phyloP scores from a whole-genome alignment of 2,113 vertebrate genomes.

The Regulus satrapa region DNA sequence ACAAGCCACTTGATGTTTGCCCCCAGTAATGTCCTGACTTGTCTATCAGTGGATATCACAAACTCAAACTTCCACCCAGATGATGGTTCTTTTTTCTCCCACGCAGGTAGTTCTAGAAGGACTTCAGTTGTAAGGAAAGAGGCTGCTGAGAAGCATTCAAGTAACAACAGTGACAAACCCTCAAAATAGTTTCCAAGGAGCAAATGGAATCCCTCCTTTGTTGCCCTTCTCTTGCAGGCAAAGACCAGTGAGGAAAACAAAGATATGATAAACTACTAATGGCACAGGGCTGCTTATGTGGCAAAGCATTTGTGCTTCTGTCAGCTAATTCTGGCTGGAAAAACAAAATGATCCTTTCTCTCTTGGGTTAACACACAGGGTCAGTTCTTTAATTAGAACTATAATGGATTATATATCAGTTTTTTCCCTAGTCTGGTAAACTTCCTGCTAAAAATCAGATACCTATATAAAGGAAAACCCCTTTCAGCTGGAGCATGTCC shows the following conservation, averaged over 20 bases:
- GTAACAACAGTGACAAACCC: not conserved
- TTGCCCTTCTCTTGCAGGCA: not conserved
- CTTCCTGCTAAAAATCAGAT: not conserved
- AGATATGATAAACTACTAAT: not conserved
- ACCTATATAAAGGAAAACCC: not conserved
- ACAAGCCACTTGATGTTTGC: not conserved
- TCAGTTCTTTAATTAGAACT: not conserved
- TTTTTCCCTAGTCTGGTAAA: not conserved
- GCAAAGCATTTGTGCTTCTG: not conserved
- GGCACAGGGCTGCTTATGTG: not conserved
- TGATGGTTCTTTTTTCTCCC: not conserved
- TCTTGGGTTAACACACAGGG: not conserved
- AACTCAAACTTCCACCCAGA: not conserved
- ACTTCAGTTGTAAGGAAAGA: not conserved
- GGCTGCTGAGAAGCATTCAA: not conserved
- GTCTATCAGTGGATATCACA: not conserved
- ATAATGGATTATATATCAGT: not conserved
- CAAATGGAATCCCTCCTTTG: not conserved
- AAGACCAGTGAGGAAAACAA: not conserved
- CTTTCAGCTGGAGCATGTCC: not conserved
- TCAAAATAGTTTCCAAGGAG: not conserved
- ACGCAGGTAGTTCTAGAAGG: not conserved
- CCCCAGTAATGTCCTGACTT: not conserved
- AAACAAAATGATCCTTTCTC: not conserved
- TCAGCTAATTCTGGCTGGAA: not conserved